Conservation (phyloP, 37 sponge, comb jelly and placozoan species). For the Lycopodina hypogea region DNA sequence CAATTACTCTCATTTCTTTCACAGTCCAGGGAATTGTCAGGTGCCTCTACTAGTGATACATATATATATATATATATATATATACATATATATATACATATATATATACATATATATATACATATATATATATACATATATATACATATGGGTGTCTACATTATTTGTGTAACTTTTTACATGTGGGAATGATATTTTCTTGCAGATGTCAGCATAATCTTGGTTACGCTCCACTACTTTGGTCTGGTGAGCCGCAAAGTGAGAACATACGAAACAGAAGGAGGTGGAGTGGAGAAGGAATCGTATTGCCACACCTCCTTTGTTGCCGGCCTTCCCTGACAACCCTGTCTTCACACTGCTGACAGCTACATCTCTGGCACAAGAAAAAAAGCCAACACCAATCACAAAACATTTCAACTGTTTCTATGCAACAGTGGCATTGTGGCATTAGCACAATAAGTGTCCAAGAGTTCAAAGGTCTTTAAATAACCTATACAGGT, state of each 20-base stretch:
- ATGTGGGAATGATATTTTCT: conserved; percentile 68
- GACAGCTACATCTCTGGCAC: conserved; percentile 70
- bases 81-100: neutral
- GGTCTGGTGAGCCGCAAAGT: conserved; percentile 96
- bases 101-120: conserved; percentile 3
- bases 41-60: too few species aligned
- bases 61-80: too few species aligned
- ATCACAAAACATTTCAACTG: neutral
- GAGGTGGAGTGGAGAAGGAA: conserved; percentile 85
- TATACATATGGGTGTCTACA: neutral
- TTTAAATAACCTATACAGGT: too few species aligned
- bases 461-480: neutral
- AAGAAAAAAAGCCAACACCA: neutral
- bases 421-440: neutral
- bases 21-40: too few species aligned
- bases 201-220: conserved; percentile 84
- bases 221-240: conserved; percentile 85
- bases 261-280: conserved; percentile 95
- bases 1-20: too few species aligned
- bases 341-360: conserved; percentile 94
- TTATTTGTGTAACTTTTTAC: conserved; percentile 1
- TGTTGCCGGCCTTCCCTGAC: conserved; percentile 95
- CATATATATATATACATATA: neutral
- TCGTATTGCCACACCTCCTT: conserved; percentile 91
- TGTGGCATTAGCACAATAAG: neutral